phyloP scores from a whole-genome alignment of 2,797 vertebrate genomes.

The Sebastiscus tertius region DNA sequence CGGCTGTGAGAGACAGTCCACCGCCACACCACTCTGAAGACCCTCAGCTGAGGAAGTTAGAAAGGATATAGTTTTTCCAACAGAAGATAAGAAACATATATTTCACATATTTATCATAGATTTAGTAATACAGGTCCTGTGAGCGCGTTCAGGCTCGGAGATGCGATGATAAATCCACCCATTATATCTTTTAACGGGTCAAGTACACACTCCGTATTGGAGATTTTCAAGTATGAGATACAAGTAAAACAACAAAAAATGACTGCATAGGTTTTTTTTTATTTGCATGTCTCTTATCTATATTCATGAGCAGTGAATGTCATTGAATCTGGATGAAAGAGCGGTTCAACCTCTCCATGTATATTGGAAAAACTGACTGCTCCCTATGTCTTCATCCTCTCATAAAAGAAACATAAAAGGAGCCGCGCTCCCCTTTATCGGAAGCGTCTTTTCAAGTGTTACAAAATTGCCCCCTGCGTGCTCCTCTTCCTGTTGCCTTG shows the following conservation, averaged over 20 bases:
- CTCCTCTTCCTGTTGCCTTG: conserved; percentile 37
- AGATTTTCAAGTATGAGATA: background rate
- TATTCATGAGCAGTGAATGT: conserved; percentile 67
- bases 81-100: background rate
- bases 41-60: background rate
- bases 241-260: conserved; percentile 42
- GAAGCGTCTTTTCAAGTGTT: conserved; percentile 66
- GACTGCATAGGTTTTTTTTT: conserved; percentile 8
- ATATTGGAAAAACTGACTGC: conserved; percentile 62
- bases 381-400: conserved; percentile 62
- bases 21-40: conserved; percentile 43
- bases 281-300: conserved; percentile 69
- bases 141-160: background rate
- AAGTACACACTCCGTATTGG: background rate
- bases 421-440: conserved; percentile 51
- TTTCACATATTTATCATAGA: background rate
- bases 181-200: background rate
- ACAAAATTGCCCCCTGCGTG: conserved; percentile 48
- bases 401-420: conserved; percentile 77
- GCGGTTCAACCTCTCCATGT: conserved; percentile 53
- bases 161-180: background rate
- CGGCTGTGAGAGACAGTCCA: conserved; percentile 55
- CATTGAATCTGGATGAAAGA: conserved; percentile 72
- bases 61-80: background rate
- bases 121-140: background rate